Percentiles rank a stretch among this genome's conserved stretches.
phyloP scores from a whole-genome alignment of 2,888 invertebrate genomes.

The Mesorhabditis spiculigera region DNA sequence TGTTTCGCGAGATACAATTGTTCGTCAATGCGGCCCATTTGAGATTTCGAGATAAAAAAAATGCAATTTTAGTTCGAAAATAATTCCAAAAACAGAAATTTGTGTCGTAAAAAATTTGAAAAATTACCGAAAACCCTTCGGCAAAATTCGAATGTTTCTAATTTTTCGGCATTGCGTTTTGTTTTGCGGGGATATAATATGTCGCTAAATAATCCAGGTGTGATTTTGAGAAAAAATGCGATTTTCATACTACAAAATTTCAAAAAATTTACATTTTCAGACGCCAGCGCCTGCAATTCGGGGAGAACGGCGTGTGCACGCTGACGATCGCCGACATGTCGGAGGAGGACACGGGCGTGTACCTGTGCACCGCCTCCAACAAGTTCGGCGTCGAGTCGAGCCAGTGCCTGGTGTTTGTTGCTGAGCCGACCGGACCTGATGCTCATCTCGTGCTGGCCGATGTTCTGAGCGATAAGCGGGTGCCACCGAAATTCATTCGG shows the following conservation, averaged over 20 bases:
- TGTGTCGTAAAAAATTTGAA: no score
- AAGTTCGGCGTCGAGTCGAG: conserved; percentile 39
- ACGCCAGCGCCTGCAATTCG: conserved; percentile 22
- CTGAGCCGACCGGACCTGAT: conserved; percentile 40
- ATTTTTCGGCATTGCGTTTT: no score
- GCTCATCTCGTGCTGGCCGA: conserved; percentile 49
- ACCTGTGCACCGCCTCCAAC: conserved; percentile 38
- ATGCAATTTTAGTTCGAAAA: no score
- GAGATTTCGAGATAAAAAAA: no score
- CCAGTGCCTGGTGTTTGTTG: conserved; percentile 45
- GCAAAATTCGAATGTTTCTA: no score
- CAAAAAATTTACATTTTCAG: not conserved
- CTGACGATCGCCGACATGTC: conserved; percentile 32
- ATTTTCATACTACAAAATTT: not conserved
- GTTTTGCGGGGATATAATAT: not conserved
- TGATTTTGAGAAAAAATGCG: not conserved
- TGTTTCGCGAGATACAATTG: no score
- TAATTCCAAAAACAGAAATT: no score
- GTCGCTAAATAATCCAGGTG: no score
- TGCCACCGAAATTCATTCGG: conserved; percentile 38
- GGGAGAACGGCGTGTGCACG: conserved; percentile 36
- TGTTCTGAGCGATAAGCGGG: conserved; percentile 22
- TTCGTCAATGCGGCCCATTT: no score
- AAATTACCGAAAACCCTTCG: no score
- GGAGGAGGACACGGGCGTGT: conserved; percentile 48